Percentiles rank a stretch among this genome's conserved stretches.
Conservation (phyloP, 2,113 vertebrate species). For the Herpailurus yagouaroundi region DNA sequence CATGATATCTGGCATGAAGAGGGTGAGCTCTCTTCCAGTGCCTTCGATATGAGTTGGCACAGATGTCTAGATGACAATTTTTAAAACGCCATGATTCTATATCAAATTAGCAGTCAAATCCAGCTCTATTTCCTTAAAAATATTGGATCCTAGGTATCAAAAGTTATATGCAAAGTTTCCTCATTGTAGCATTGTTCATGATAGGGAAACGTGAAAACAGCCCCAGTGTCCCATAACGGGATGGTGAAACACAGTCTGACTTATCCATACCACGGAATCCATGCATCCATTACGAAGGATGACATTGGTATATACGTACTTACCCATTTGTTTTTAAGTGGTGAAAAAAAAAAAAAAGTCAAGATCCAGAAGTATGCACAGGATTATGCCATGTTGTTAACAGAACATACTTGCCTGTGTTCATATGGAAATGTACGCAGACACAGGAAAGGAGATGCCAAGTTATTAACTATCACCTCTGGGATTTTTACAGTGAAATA, state of each 20-base stretch:
- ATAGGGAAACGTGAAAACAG: neutral
- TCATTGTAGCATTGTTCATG: neutral
- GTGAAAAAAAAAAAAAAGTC: neutral
- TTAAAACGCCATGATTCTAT: neutral
- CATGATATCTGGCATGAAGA: neutral
- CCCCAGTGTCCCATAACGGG: neutral
- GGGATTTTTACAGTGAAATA: neutral
- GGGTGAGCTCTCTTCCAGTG: neutral
- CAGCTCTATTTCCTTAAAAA: neutral
- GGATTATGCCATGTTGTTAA: neutral
- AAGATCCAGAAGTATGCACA: neutral
- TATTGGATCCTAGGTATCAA: neutral
- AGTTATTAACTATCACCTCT: neutral
- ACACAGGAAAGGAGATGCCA: neutral
- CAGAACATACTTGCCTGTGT: neutral
- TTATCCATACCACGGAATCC: neutral
- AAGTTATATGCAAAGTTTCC: neutral
- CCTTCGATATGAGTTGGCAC: neutral
- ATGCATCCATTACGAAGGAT: neutral
- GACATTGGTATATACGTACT: too few relatives aligned
- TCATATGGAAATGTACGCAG: neutral
- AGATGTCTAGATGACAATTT: neutral
- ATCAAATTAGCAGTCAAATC: neutral
- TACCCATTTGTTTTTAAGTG: neutral
- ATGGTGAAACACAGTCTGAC: too few relatives aligned